Evolutionary conservation across 2,113 vertebrate genomes (phyloP).

Genomic region (Proteles cristata): DNA sequence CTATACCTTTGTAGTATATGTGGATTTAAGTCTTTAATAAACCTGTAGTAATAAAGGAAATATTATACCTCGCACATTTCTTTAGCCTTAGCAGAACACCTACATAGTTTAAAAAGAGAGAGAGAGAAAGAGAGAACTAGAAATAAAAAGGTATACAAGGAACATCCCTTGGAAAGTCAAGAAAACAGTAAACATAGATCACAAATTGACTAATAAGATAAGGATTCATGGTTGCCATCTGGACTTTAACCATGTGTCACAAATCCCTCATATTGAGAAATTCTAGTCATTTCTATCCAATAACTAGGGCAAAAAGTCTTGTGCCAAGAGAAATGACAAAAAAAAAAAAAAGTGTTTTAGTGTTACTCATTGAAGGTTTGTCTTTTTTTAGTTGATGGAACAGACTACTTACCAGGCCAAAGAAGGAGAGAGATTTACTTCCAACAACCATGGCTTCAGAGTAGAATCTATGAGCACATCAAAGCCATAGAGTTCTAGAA

Average conservation of each 20-base stretch:
- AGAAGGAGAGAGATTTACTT: constrained; percentile 98
- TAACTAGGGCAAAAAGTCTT: not conserved
- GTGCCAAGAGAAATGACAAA: constrained; percentile 22
- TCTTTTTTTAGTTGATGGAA: constrained; percentile 36
- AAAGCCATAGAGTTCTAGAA: constrained; percentile 97
- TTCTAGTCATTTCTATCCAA: not conserved
- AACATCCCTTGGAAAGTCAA: not conserved
- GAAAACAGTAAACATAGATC: not conserved
- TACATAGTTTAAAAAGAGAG: not conserved
- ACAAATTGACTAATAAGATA: not conserved
- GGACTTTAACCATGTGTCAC: constrained; percentile 40
- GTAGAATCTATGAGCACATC: constrained; percentile 97
- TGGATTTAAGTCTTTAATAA: not conserved
- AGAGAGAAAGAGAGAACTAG: not conserved
- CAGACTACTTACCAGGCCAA: constrained; percentile 96
- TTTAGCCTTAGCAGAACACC: constrained; percentile 31
- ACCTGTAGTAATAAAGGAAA: not conserved
- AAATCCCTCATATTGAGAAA: constrained; percentile 28
- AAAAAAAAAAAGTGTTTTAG: constrained; percentile 20
- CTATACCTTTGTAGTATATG: not conserved
- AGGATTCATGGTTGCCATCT: not conserved
- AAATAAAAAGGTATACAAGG: constrained; percentile 31
- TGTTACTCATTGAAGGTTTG: not conserved
- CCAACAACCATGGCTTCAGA: constrained; percentile 98
- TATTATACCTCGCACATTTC: not conserved